phyloP scores from a whole-genome alignment of 2,797 vertebrate genomes.

The Varecia variegata region DNA sequence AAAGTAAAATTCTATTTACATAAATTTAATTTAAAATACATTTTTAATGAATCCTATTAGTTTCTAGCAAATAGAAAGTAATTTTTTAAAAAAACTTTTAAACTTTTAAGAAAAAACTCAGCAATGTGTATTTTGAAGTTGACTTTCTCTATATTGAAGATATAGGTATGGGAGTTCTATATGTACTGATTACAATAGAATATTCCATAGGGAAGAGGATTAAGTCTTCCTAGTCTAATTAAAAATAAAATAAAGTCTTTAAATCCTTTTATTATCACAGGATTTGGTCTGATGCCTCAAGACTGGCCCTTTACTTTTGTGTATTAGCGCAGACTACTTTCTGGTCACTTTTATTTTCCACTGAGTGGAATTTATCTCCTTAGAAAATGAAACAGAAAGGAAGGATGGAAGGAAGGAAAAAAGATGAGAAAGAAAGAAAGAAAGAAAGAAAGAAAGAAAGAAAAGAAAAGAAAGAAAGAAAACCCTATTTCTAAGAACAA shows the following conservation, averaged over 20 bases:
- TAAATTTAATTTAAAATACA: constrained; percentile 2
- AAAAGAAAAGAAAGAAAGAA: background rate
- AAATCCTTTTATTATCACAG: background rate
- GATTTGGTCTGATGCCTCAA: background rate
- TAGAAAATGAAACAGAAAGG: background rate
- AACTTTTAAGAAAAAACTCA: background rate
- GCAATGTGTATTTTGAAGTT: background rate
- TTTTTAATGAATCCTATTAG: background rate
- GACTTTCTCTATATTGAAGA: background rate
- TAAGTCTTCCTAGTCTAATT: background rate
- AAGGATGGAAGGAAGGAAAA: background rate
- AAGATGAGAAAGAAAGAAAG: too few species aligned
- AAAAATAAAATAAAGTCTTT: background rate
- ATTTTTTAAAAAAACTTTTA: background rate
- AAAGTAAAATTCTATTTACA: background rate
- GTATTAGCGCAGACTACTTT: background rate
- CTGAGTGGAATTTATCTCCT: background rate
- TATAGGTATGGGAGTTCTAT: background rate
- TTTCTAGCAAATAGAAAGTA: background rate
- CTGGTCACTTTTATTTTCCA: background rate
- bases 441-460: background rate
- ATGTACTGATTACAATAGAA: background rate
- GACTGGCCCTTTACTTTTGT: background rate
- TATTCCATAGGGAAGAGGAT: background rate
- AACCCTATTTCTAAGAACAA: constrained; percentile 20